These are phyloP conservation scores for Falcaria lacertinaria DNA, from an alignment of 2,888 invertebrate genomes.

Conservation along the genomic window DNA sequence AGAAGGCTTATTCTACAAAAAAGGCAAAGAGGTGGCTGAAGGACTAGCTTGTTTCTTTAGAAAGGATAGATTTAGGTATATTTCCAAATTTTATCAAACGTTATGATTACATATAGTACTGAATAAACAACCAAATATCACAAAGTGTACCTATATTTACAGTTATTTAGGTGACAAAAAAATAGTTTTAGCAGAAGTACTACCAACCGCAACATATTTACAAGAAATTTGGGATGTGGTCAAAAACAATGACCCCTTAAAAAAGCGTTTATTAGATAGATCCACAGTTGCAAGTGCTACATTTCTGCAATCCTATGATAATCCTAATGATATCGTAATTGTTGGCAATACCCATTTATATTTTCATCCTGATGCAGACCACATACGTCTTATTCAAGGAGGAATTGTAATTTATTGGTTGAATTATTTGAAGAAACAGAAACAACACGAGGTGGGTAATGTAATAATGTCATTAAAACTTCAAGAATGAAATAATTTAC, in stretches of 20 bases:
- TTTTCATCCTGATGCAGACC: conserved; percentile 94
- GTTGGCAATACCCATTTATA: conserved; percentile 95
- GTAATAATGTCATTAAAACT: background rate
- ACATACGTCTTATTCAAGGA: conserved; percentile 92
- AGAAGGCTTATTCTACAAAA: conserved; percentile 82
- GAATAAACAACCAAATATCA: too few species aligned
- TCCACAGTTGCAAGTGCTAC: conserved; percentile 84
- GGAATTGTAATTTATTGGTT: conserved; percentile 86
- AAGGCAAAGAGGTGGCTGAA: conserved; percentile 87
- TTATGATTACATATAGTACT: too few species aligned
- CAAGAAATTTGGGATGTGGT: conserved; percentile 81
- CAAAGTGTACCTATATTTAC: conserved; percentile 27
- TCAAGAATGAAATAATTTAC: too few species aligned
- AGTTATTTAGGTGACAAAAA: conserved; percentile 74
- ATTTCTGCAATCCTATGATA: conserved; percentile 78
- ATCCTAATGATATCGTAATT: conserved; percentile 79
- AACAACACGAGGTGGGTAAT: conserved; percentile 45
- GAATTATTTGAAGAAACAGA: conserved; percentile 71
- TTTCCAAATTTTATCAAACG: conserved; percentile 4
- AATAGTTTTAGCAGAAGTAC: conserved; percentile 81
- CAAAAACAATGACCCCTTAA: conserved; percentile 76
- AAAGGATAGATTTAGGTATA: conserved; percentile 82
- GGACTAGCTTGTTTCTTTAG: conserved; percentile 90
- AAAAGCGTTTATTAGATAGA: conserved; percentile 80
- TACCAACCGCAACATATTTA: conserved; percentile 75